A percentile compares a stretch with the other conserved stretches of the same genome.
These are phyloP conservation scores for Pseudorhombus dupliciocellatus DNA, from an alignment of 2,113 vertebrate species.

Conservation along the genomic window DNA sequence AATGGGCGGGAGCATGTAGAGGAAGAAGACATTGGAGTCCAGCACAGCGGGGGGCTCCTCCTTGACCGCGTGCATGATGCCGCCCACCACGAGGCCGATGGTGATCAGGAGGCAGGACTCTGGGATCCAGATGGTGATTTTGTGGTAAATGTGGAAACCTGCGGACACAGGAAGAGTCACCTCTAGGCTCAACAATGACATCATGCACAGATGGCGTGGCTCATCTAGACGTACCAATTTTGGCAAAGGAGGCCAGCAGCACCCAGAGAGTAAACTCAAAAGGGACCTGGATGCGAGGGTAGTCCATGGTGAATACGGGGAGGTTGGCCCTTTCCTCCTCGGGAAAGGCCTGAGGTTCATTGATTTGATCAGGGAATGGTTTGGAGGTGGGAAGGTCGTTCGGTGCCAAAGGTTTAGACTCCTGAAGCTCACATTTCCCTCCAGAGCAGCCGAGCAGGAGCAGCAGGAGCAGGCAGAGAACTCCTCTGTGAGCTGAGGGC, in stretches of 20 bases:
- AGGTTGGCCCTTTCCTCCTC: slow-evolving; percentile 72
- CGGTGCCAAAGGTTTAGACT: background rate
- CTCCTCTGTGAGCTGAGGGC: background rate
- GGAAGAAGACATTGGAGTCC: slow-evolving; percentile 90
- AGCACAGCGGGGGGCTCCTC: slow-evolving; percentile 91
- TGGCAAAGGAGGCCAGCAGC: slow-evolving; percentile 91
- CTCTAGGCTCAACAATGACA: background rate
- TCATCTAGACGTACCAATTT: slow-evolving; percentile 86
- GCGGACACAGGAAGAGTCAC: background rate
- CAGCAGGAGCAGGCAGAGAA: slow-evolving; percentile 6
- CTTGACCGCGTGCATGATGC: slow-evolving; percentile 90
- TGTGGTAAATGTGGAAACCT: slow-evolving; percentile 95
- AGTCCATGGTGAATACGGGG: slow-evolving; percentile 89
- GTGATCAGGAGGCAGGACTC: slow-evolving; percentile 93
- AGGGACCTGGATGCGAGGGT: slow-evolving; percentile 90
- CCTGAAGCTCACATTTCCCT: slow-evolving; percentile 39
- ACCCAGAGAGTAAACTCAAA: slow-evolving; percentile 97
- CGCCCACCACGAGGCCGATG: slow-evolving; percentile 92
- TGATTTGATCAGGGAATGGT: slow-evolving; percentile 7
- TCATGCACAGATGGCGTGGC: too few relatives aligned
- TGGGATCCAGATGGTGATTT: slow-evolving; percentile 91
- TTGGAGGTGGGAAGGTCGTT: background rate
- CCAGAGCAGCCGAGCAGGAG: slow-evolving; percentile 32
- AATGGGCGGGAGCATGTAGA: slow-evolving; percentile 93
- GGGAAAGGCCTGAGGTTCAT: slow-evolving; percentile 54